These are phyloP conservation scores for Drosophila mauritiana DNA, from an alignment of 1,140 invertebrate genomes.

Conservation along the genomic window DNA sequence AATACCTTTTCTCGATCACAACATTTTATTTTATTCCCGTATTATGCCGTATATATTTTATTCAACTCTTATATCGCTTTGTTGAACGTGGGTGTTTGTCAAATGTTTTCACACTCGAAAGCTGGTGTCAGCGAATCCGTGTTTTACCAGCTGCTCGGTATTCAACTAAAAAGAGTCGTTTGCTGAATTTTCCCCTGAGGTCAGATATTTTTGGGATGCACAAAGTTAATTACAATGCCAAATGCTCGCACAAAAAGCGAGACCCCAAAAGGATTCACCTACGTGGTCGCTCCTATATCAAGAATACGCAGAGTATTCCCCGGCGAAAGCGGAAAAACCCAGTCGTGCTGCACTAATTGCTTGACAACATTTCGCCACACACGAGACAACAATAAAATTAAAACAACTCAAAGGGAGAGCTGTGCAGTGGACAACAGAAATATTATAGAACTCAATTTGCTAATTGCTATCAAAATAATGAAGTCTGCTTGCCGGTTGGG, in stretches of 20 bases:
- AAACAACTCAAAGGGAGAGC: constrained; percentile 15
- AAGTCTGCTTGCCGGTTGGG: constrained; percentile 47
- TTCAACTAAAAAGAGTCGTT: constrained; percentile 5
- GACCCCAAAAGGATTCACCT: neutral
- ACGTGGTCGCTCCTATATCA: constrained; percentile 14
- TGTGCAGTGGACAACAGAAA: constrained; percentile 54
- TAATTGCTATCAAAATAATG: constrained; percentile 83
- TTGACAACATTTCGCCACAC: constrained; percentile 54
- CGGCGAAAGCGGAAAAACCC: constrained; percentile 9
- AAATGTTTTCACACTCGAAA: neutral
- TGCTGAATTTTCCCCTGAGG: neutral
- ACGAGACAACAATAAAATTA: constrained; percentile 35
- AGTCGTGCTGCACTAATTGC: constrained; percentile 71
- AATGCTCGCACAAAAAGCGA: constrained; percentile 4
- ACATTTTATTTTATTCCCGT: no score
- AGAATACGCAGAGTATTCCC: constrained; percentile 58
- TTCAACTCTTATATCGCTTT: no score
- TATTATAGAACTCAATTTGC: constrained; percentile 81
- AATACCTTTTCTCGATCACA: no score
- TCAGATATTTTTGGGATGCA: constrained; percentile 4
- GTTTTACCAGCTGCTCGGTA: constrained; percentile 26
- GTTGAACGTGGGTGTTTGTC: no score
- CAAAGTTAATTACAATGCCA: constrained; percentile 37
- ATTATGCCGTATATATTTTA: no score
- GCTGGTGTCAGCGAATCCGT: constrained; percentile 33